Base-by-base conservation (phyloP, 2,888 invertebrate species). In the Ophraella communa region DNA sequence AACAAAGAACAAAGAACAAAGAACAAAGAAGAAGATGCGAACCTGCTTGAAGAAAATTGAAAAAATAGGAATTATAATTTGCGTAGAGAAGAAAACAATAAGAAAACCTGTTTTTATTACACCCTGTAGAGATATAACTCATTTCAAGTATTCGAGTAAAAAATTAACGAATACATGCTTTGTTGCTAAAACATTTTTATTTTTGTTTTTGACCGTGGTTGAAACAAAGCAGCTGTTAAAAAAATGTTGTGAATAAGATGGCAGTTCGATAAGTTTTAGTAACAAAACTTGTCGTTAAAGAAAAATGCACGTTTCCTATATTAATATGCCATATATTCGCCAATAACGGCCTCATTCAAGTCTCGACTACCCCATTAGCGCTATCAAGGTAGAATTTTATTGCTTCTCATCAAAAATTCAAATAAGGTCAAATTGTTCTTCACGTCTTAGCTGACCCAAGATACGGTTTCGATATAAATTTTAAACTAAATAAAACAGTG, bases 361-460 rank as follows among this genome's bases (percentile, higher is more conserved):
- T 49, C 61, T 18, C 35, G 47, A 62, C 35, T 27, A 4, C 18
- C 35, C 54, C 39, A 62, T 62, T 62, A 62, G n/a, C 42, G 35
- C 54, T 62, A 62, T 47, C 55, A 24, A 24, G 33, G n/a, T 17
- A 44, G 18, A 52, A 14, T 62, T 62, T 62, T 49, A 62, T 62
- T 35, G 39, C 47, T 39, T 45, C 47, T 49, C 54, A 55, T 55
- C 45, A 39, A 63, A 63, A 63, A 63, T 63, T 63, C 53, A 63
- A 63, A 63, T 63, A 47, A 63, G 58, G 45, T 53, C 45, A 39
- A 18, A 63, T 58, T 63, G 57, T 58, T 63, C 52, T 53, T 57
- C 58, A 45, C 57, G 45, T 54, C 27, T 51, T 47, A 52, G 21
- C 53, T 60, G 53, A 60, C 60, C 60, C 60, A 33, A n/a, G 30